Evolutionary conservation across 1,140 invertebrate genomes (phyloP).

Genomic region (Cotesia glomerata): DNA sequence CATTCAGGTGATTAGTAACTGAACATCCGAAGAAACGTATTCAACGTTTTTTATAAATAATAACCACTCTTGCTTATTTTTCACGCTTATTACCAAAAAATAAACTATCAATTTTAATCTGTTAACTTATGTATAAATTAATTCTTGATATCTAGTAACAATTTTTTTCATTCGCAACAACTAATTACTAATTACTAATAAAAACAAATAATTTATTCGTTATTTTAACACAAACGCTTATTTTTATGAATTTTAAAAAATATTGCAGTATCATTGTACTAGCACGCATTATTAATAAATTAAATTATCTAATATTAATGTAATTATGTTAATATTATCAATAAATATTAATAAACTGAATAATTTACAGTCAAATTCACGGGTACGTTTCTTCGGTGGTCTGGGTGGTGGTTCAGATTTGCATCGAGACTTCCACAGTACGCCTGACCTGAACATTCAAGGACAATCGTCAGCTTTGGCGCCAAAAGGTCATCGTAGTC

Average conservation of each 20-base stretch:
- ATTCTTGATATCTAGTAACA: too few relatives aligned
- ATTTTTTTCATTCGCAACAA: too few relatives aligned
- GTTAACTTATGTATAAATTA: too few relatives aligned
- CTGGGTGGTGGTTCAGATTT: conserved; percentile 67
- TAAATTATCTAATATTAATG: neutral
- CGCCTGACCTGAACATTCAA: conserved; percentile 76
- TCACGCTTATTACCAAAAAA: conserved; percentile 2
- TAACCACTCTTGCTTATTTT: too few relatives aligned
- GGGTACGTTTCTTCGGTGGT: conserved; percentile 66
- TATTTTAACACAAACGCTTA: conserved; percentile 12
- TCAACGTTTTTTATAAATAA: too few relatives aligned
- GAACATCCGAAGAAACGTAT: conserved; percentile 15
- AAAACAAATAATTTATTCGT: too few relatives aligned
- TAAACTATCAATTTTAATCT: neutral
- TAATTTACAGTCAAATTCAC: conserved; percentile 55
- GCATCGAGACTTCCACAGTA: conserved; percentile 86
- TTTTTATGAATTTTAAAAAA: neutral
- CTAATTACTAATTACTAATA: too few relatives aligned
- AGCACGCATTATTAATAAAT: conserved; percentile 10
- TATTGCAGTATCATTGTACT: neutral
- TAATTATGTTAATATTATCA: neutral
- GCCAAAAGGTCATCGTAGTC: conserved; percentile 72
- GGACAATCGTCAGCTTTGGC: conserved; percentile 56
- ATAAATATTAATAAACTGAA: conserved; percentile 7
- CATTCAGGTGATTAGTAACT: conserved; percentile 34